Base-by-base conservation (phyloP, 1,140 invertebrate genomes). In the Atta cephalotes region DNA sequence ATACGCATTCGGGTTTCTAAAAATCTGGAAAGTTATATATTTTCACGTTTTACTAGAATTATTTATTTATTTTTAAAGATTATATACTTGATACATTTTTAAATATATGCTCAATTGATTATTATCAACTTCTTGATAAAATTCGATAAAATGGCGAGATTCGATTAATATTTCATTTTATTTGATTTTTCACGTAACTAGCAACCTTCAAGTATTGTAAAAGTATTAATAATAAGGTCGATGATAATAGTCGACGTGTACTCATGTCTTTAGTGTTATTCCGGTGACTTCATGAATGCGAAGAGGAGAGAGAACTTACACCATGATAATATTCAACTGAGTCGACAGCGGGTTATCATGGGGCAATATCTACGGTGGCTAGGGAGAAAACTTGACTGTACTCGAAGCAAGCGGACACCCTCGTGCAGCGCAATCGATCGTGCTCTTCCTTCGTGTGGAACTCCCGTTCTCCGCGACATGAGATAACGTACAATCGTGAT, bases 391-490 rank as follows among this genome's bases (percentile, higher is more conserved):
- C 66, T 81, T 71, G 79, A 60, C 51, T 81, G 66, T 39, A 3
- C 51, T 31, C 31, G 78, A 62, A 28, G 5, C n/a, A 18, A 65
- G 10, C 62, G 56, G 56, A 62, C 39, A 62, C 39, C 25, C 16
- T 14, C 16, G 18, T 68, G 35, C 35, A 49, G 45, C 39, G 68
- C 80, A 76, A 84, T 84, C 80, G 56, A 84, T 76, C 80, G 68
- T 62, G 56, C 70, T 74, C 80, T 63, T 84, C 80, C 80, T 62
- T 49, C 70, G 35, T 39, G 18, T 16, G 78, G 49, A 53, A 80
- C 62, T 39, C 51, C n/a, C 56, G 35, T 39, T 39, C 35, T 39
- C 6, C 35, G 35, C 60, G 60, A 65, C 60, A 49, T 5, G 28
- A 77, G 62, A 85, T 78, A 78, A 45, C 56, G 72, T 63, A 60